Conservation (phyloP, 2,113 vertebrate species). For the Coryphaenoides rupestris region DNA sequence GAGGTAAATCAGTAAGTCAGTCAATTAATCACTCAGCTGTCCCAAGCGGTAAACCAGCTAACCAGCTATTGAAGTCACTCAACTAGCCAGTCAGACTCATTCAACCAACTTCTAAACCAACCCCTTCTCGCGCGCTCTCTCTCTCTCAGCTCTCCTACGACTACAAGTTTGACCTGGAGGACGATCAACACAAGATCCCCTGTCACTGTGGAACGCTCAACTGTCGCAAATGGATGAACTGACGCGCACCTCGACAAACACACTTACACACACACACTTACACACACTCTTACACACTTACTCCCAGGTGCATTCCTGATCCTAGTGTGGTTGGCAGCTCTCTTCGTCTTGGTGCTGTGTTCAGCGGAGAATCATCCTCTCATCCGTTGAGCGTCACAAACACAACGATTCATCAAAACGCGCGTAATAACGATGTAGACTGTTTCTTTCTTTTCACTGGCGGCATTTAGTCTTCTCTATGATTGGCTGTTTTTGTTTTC, state of each 20-base stretch:
- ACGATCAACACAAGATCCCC: conserved; percentile 98
- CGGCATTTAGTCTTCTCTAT: not conserved
- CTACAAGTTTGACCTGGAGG: conserved; percentile 99
- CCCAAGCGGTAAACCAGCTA: too few species aligned
- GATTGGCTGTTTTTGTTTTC: not conserved
- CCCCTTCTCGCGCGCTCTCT: too few species aligned
- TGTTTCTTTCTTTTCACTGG: not conserved
- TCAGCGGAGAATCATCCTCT: not conserved
- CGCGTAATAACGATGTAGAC: too few species aligned
- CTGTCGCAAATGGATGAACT: conserved; percentile 99
- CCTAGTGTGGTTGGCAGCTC: conserved; percentile 4
- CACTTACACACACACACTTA: conserved; percentile 22
- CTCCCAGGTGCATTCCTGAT: conserved; percentile 67
- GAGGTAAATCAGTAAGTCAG: too few species aligned
- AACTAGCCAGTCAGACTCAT: too few species aligned
- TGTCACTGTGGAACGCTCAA: conserved; percentile 98
- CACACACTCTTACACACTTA: conserved; percentile 6
- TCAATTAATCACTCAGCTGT: too few species aligned
- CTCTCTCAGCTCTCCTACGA: conserved; percentile 87
- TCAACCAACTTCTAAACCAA: too few species aligned
- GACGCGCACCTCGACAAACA: conserved; percentile 40
- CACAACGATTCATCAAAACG: not conserved
- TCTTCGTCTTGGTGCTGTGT: conserved; percentile 4
- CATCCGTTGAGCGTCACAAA: conserved; percentile 2
- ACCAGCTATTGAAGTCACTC: too few species aligned